phyloP scores from a whole-genome alignment of 2,113 vertebrate species.

The Strigops habroptila region DNA sequence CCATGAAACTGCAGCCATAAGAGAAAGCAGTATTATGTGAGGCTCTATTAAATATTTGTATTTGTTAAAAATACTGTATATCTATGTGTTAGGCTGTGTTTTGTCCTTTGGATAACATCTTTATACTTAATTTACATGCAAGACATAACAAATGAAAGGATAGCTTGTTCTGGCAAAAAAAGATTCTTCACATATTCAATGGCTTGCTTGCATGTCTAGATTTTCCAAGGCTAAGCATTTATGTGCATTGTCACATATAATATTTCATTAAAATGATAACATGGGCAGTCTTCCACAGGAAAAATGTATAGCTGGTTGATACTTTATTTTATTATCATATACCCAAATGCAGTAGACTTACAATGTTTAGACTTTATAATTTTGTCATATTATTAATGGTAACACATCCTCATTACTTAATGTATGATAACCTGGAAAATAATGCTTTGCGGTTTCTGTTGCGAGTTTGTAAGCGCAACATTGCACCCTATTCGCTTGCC shows the following conservation, averaged over 20 bases:
- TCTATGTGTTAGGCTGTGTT: background rate
- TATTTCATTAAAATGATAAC: conserved; percentile 22
- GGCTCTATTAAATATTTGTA: background rate
- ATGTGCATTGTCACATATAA: background rate
- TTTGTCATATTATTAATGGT: background rate
- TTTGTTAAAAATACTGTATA: background rate
- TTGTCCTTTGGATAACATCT: conserved; percentile 34
- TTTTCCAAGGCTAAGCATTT: conserved; percentile 31
- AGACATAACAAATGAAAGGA: conserved; percentile 17
- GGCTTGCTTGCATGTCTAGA: background rate
- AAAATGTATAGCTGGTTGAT: background rate
- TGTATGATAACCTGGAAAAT: background rate
- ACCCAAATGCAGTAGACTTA: background rate
- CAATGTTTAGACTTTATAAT: background rate
- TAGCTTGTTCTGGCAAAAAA: conserved; percentile 17
- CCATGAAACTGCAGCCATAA: background rate
- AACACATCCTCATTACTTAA: background rate
- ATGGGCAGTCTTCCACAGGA: background rate
- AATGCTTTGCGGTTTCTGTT: background rate
- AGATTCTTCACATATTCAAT: background rate
- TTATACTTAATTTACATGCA: conserved; percentile 8
- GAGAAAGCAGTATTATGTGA: background rate
- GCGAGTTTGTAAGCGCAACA: background rate
- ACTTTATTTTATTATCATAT: background rate
- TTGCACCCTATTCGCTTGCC: background rate